Evolutionary conservation across 2,113 vertebrate species (phyloP).

Genomic region (Oncorhynchus gorbuscha): DNA sequence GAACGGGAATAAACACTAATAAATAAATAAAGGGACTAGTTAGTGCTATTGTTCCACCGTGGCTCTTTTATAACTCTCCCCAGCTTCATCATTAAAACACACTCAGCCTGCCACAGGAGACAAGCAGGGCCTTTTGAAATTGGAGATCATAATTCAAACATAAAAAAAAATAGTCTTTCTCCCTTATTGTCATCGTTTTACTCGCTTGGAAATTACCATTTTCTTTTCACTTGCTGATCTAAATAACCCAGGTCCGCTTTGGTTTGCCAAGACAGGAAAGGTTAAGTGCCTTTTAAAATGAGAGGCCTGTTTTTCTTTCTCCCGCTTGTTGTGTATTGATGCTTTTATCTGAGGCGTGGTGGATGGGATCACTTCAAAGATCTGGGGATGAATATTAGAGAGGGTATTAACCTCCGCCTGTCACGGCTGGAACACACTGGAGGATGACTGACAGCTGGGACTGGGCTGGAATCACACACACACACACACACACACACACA

Average conservation of each 20-base stretch:
- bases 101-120: neutral
- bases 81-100: constrained; percentile 23
- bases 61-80: neutral
- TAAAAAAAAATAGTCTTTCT: neutral
- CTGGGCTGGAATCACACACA: neutral
- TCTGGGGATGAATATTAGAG: constrained; percentile 1
- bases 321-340: neutral
- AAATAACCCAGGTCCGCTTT: neutral
- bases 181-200: constrained; percentile 2
- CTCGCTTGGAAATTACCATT: constrained; percentile 6
- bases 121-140: neutral
- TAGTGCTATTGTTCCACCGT: constrained; percentile 21
- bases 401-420: neutral
- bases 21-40: no score
- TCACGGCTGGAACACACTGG: neutral
- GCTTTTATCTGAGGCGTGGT: neutral
- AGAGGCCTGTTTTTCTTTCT: neutral
- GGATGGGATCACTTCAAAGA: constrained; percentile 8
- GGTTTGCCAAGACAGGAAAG: constrained; percentile 8
- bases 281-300: constrained; percentile 15
- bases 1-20: neutral
- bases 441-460: neutral
- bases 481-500: no score
- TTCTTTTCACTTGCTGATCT: constrained; percentile 18
- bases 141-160: constrained; percentile 1